phyloP scores from a whole-genome alignment of 1,140 invertebrate genomes.

The Monochamus saltuarius region DNA sequence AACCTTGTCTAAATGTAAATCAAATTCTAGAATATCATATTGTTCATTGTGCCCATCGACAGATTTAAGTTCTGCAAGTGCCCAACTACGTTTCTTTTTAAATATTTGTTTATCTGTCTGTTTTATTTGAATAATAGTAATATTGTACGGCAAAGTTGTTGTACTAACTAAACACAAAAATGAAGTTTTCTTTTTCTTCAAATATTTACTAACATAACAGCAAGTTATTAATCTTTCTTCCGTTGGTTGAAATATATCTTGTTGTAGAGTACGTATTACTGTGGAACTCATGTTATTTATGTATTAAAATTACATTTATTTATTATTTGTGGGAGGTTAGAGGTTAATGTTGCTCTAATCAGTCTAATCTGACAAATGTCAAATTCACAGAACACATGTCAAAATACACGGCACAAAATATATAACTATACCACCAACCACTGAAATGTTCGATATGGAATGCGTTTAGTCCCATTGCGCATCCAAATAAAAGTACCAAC shows the following conservation, averaged over 20 bases:
- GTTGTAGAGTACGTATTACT: constrained; percentile 61
- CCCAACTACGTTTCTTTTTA: constrained; percentile 82
- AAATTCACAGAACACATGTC: too few relatives aligned
- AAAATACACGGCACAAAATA: too few relatives aligned
- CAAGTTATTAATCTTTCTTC: constrained; percentile 80
- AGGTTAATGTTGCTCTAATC: too few relatives aligned
- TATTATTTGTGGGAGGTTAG: background rate
- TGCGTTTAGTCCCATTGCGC: too few relatives aligned
- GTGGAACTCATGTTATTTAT: constrained; percentile 56
- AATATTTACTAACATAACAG: constrained; percentile 74
- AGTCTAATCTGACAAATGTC: background rate
- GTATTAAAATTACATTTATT: too few relatives aligned
- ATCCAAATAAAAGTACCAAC: too few relatives aligned
- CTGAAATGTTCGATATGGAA: too few relatives aligned
- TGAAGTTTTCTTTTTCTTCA: constrained; percentile 77
- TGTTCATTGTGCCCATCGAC: constrained; percentile 73
- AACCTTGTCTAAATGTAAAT: constrained; percentile 83
- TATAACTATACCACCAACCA: too few relatives aligned
- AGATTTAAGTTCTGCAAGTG: constrained; percentile 71
- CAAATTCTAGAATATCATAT: constrained; percentile 76
- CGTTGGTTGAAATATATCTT: constrained; percentile 76
- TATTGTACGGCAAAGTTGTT: constrained; percentile 67
- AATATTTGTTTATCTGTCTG: constrained; percentile 81
- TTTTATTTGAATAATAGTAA: constrained; percentile 78
- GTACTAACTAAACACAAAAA: constrained; percentile 78